Conservation (phyloP, 2,888 invertebrate species). For the Drosophila nigricruria region DNA sequence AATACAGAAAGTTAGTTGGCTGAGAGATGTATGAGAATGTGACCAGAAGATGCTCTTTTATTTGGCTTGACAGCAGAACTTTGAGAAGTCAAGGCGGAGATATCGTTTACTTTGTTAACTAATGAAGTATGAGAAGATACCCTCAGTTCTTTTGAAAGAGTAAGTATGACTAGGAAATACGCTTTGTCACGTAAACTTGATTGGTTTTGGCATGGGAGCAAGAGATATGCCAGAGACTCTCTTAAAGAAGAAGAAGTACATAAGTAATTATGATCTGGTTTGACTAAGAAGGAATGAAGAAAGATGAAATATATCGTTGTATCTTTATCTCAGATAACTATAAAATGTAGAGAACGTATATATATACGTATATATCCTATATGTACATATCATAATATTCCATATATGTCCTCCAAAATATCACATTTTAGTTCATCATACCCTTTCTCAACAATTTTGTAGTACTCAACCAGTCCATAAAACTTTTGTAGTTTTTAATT, state of each 20-base stretch:
- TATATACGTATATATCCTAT: too few species aligned
- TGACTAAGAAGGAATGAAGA: not conserved
- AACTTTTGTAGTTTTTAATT: slow-evolving; percentile 3
- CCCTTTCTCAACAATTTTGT: not conserved
- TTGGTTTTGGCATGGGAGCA: not conserved
- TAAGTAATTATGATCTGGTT: not conserved
- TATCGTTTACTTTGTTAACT: too few species aligned
- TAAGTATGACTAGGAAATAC: too few species aligned
- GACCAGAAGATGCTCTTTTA: too few species aligned
- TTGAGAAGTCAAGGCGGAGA: too few species aligned
- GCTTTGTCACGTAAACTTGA: not conserved
- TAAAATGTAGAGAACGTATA: not conserved
- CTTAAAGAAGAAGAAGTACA: too few species aligned
- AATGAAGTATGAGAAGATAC: too few species aligned
- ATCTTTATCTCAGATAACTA: not conserved
- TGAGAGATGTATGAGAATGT: not conserved
- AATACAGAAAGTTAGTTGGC: not conserved
- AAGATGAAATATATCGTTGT: too few species aligned
- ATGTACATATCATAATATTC: not conserved
- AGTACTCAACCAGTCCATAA: too few species aligned
- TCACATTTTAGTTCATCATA: not conserved
- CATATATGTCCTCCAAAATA: too few species aligned
- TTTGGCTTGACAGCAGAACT: too few species aligned
- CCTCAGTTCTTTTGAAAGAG: too few species aligned
- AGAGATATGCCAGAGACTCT: not conserved